Conservation (phyloP, 2,888 invertebrate species). For the Camptogramma bilineatum region DNA sequence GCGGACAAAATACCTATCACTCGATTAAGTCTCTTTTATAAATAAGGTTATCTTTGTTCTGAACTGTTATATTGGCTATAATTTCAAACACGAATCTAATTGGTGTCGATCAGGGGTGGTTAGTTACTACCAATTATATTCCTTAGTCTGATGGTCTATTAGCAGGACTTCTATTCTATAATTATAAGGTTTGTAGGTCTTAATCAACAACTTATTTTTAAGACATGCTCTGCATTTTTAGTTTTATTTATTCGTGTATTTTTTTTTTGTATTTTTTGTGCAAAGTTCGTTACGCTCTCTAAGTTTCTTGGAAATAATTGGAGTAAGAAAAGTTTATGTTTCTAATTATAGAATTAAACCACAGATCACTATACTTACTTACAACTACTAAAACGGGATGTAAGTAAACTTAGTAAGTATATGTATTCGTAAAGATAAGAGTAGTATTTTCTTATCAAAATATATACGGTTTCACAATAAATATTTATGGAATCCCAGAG, state of each 20-base stretch:
- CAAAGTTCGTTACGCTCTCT: background rate
- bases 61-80: slow-evolving; percentile 10
- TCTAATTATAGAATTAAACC: background rate
- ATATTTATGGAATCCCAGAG: background rate
- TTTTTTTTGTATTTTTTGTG: background rate
- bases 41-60: background rate
- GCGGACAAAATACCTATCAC: too few species aligned
- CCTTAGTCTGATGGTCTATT: background rate
- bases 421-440: background rate
- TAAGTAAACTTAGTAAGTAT: background rate
- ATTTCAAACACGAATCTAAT: slow-evolving; percentile 21
- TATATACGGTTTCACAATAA: background rate
- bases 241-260: background rate
- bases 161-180: background rate
- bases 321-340: too few species aligned
- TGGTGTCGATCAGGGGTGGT: slow-evolving; percentile 11
- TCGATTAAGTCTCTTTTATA: slow-evolving; percentile 1
- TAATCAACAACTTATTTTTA: slow-evolving; percentile 1
- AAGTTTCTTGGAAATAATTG: background rate
- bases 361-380: background rate
- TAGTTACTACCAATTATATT: slow-evolving; percentile 5
- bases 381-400: background rate
- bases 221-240: background rate
- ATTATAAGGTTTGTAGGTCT: background rate
- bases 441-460: background rate